Base-by-base conservation (phyloP, 2,797 vertebrate genomes). In the Mallotus villosus region DNA sequence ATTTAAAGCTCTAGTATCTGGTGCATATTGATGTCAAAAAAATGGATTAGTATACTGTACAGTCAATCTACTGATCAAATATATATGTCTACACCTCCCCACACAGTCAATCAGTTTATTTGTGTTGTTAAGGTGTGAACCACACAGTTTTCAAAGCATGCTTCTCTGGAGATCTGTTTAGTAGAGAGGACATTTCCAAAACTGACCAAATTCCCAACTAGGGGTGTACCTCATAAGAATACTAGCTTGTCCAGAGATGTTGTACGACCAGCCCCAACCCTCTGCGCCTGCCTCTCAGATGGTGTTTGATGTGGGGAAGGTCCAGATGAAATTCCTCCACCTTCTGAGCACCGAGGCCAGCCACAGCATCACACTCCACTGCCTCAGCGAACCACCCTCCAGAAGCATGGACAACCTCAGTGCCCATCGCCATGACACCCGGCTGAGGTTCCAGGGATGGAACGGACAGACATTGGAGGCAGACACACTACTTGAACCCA, bases 261-360 rank as follows among this genome's bases (percentile, higher is more conserved):
- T 60, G 24, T 21, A 60, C 24, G 1, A 6, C 58, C 55, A 64
- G 14, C 65, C 55, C 70, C 68, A 70, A 62, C 0, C 0, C 1
- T 63, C 37, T 70, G 32, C 84, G 86, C 53, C 53, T 84, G 85
- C 68, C 27, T 71, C 68, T 76, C 85, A 99, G 98, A 86, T 97
- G 93, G 90, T 87, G 80, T 98, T 98, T 61, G 94, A 90, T 63
- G 76, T 95, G 27, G 95, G 94, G 69, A 96, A 96, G 90, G 97
- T 99, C 75, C 98, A 99, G 91, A 98, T 99, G 96, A 99, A 98
- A 87, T 99, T 99, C 84, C 94, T 99, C 84, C 98, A 99, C 85
- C 91, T 99, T 74, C 88, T 98, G 90, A 99, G 97, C 87, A 90
- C 91, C 16, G 95, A 96, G 87, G 97, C 95, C 78, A 93, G 90